Percentiles rank a stretch among this genome's conserved stretches.
phyloP scores from a whole-genome alignment of 2,888 invertebrate genomes.

The Leptinotarsa rubiginosa region DNA sequence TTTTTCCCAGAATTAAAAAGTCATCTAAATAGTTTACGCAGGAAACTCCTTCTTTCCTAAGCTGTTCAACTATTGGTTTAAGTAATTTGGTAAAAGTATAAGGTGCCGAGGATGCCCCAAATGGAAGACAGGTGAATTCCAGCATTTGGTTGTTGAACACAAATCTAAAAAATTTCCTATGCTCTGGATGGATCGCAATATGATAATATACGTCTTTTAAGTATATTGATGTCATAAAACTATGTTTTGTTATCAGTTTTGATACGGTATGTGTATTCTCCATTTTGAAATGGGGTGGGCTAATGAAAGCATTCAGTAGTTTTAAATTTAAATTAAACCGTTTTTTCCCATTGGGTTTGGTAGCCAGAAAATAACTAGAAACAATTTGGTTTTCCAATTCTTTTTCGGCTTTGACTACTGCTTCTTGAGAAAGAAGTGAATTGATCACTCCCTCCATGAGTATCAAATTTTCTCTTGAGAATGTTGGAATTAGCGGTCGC shows the following conservation, averaged over 20 bases:
- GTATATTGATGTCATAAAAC: constrained; percentile 7
- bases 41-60: not conserved
- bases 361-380: no score
- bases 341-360: no score
- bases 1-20: constrained; percentile 24
- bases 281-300: constrained; percentile 11
- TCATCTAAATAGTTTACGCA: constrained; percentile 4
- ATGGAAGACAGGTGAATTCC: constrained; percentile 28
- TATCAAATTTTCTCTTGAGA: not conserved
- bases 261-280: not conserved
- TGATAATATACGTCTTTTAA: constrained; percentile 26
- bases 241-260: constrained; percentile 8
- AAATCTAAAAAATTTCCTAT: constrained; percentile 24
- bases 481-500: not conserved
- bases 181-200: constrained; percentile 11
- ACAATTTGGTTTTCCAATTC: no score
- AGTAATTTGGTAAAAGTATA: constrained; percentile 25
- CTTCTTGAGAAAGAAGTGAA: no score
- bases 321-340: no score
- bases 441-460: not conserved
- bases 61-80: constrained; percentile 24
- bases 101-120: constrained; percentile 8
- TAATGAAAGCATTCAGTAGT: constrained; percentile 8
- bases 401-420: no score
- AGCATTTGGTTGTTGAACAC: constrained; percentile 15